Conservation (phyloP, 2,888 invertebrate genomes). For the Pterostichus madidus region DNA sequence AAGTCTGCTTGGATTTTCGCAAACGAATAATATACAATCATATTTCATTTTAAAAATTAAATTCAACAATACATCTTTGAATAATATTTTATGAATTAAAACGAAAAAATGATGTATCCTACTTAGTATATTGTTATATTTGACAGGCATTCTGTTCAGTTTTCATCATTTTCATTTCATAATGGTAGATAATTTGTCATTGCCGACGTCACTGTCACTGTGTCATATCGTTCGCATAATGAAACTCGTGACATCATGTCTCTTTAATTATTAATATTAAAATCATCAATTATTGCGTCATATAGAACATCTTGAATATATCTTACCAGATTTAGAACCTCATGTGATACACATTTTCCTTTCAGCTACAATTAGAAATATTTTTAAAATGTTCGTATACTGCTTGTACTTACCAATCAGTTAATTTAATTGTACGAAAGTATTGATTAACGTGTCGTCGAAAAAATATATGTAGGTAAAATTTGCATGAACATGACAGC, state of each 20-base stretch:
- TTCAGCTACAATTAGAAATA: too few species aligned
- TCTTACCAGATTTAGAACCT: background rate
- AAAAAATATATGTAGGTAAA: background rate
- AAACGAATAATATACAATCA: background rate
- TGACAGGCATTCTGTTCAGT: conserved; percentile 17
- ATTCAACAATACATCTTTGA: conserved; percentile 8
- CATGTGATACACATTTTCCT: too few species aligned
- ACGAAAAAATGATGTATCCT: conserved; percentile 1
- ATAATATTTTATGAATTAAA: conserved; percentile 5
- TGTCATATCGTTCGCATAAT: conserved; percentile 21
- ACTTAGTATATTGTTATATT: conserved; percentile 37
- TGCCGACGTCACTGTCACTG: conserved; percentile 26
- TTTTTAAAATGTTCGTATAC: too few species aligned
- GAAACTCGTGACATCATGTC: conserved; percentile 41
- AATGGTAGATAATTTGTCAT: conserved; percentile 40
- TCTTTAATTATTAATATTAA: conserved; percentile 52
- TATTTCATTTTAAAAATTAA: conserved; percentile 30
- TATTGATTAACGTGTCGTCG: too few species aligned
- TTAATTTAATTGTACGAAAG: too few species aligned
- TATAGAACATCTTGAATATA: background rate
- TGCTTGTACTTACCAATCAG: too few species aligned
- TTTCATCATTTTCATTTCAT: conserved; percentile 18
- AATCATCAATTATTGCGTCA: conserved; percentile 38
- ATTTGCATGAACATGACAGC: conserved; percentile 10
- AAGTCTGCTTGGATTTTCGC: too few species aligned